Base-by-base conservation (phyloP, 2,888 invertebrate species). In the Globia sparganii region DNA sequence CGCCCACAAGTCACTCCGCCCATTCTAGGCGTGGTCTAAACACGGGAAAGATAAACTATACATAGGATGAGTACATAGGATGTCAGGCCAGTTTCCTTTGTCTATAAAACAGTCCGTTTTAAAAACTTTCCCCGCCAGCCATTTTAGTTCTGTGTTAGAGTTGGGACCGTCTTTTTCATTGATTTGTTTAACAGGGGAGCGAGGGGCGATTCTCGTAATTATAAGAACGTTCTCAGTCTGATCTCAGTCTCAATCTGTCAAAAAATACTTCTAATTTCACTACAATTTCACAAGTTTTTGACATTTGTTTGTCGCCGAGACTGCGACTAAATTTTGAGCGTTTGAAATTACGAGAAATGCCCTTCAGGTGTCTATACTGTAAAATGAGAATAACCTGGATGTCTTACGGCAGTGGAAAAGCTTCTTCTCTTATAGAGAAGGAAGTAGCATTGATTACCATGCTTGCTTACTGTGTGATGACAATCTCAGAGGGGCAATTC, bases 1-100 rank as follows among this genome's bases (percentile, higher is more conserved):
- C 94, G 94, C 94, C 94, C 87, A 88, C 83, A 21, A 31, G 31
- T 2, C 82, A 80, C 89, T 88, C 90, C 94, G 91, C 95, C 95
- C 84, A 86, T 21, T 75, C 53, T 85, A 76, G 94, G 94, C 95
- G 94, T 93, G 91, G 78, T 80, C 53, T 86, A 80, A 89, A 90
- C 87, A 88, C 85, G 73, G 85, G 31, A 76, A 75, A 81, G 76
- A 83, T 78, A 83, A 84, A 78, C 72, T 77, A 87, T 87, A 89
- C 80, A 89, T 78, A 86, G 70, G n/a, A 43, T 37, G 37, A 59
- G 53, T 72, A 85, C 79, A 87, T 88, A 87, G 80, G 21, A 73
- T 83, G 81, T 81, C 84, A 65, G 58, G 0, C 46, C 53, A 71
- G 73, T 43, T 78, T 72, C 80, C 83, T 85, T 83, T 88, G 86